phyloP scores from a whole-genome alignment of 2,888 invertebrate species.

The Oscheius myriophilus region DNA sequence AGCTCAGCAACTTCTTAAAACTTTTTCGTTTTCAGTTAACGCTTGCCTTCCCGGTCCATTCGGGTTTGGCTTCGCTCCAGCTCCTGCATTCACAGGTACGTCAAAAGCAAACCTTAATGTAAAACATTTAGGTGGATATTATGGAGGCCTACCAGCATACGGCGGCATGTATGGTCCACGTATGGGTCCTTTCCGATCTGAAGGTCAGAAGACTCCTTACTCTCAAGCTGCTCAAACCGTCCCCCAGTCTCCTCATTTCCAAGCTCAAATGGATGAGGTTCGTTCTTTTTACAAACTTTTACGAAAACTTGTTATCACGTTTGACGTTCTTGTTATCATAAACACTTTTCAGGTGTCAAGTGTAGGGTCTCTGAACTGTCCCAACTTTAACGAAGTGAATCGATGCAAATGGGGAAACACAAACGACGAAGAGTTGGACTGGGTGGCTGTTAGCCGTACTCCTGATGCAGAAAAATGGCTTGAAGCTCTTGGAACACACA shows the following conservation, averaged over 20 bases:
- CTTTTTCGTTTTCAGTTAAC: conserved; percentile 2
- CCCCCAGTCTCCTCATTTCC: conserved; percentile 42
- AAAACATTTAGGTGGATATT: conserved; percentile 8
- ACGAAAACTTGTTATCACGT: no score
- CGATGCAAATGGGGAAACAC: conserved; percentile 60
- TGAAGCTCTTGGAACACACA: conserved; percentile 40
- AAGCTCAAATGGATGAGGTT: conserved; percentile 48
- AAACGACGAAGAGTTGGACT: conserved; percentile 59
- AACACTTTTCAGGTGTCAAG: conserved; percentile 19
- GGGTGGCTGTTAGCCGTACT: conserved; percentile 41
- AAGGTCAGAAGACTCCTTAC: conserved; percentile 42
- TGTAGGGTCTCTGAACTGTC: conserved; percentile 46
- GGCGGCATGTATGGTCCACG: conserved; percentile 33
- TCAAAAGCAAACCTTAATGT: background rate
- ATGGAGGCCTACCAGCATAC: conserved; percentile 23
- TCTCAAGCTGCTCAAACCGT: conserved; percentile 35
- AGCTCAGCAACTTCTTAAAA: background rate
- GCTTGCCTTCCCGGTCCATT: conserved; percentile 48
- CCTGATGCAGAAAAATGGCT: conserved; percentile 44
- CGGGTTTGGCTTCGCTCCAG: conserved; percentile 37
- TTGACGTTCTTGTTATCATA: no score
- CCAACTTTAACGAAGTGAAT: conserved; percentile 36
- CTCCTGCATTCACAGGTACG: conserved; percentile 1
- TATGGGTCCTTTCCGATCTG: conserved; percentile 55
- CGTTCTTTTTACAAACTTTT: no score